These are phyloP conservation scores for Pangasius djambal DNA, from an alignment of 2,797 vertebrate genomes.

Conservation along the genomic window DNA sequence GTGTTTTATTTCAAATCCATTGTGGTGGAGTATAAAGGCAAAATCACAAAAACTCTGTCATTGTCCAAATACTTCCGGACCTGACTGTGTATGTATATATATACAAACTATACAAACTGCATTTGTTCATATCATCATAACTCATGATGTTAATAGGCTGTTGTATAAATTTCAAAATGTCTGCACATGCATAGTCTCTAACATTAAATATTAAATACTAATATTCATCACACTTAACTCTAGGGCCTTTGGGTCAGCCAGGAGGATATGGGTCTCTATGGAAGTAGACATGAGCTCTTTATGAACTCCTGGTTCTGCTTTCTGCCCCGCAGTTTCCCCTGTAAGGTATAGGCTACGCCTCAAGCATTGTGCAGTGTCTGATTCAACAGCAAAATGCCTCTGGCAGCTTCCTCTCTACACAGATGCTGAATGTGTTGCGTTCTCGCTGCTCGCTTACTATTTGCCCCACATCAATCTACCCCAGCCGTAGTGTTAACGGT, in stretches of 20 bases:
- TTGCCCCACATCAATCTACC: conserved; percentile 25
- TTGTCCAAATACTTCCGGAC: no score
- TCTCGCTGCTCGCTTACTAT: conserved; percentile 20
- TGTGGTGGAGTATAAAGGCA: no score
- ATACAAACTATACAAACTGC: no score
- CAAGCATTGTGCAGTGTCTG: conserved; percentile 16
- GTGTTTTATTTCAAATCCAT: no score
- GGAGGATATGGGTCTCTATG: conserved; percentile 3
- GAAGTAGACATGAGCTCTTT: neutral
- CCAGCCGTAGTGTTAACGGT: neutral
- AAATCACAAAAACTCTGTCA: no score
- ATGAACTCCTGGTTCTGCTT: neutral
- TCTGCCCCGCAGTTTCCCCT: neutral
- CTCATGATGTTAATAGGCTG: neutral
- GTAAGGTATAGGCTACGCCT: conserved; percentile 11
- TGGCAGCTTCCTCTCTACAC: conserved; percentile 12
- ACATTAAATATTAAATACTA: conserved; percentile 1
- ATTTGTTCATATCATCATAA: no score
- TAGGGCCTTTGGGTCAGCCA: neutral
- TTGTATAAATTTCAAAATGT: neutral
- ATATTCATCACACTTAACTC: neutral
- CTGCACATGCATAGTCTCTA: neutral
- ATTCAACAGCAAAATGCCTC: conserved; percentile 26
- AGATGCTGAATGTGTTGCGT: conserved; percentile 15
- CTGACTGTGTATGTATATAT: no score